Conservation (phyloP, 2,113 vertebrate genomes). For the Ceuthmochares aereus region DNA sequence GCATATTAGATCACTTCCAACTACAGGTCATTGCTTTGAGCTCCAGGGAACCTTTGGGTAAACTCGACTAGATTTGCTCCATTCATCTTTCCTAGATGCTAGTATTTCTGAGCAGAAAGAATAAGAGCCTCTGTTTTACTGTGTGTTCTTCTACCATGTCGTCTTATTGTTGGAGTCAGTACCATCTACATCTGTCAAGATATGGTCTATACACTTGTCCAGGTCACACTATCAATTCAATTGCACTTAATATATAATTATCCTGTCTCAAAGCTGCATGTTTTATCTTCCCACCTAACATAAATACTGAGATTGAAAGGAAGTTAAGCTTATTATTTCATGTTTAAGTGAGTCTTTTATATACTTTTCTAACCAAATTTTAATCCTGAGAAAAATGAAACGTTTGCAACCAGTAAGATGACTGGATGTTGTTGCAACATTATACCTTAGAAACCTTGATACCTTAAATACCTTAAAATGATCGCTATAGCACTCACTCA, state of each 20-base stretch:
- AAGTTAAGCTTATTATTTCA: background rate
- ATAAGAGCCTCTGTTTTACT: background rate
- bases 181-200: background rate
- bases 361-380: background rate
- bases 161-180: background rate
- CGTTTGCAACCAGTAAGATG: background rate
- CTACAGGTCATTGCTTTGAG: background rate
- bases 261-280: background rate
- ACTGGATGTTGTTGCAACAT: background rate
- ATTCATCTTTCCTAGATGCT: background rate
- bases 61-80: background rate
- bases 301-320: background rate
- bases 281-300: background rate
- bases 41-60: background rate
- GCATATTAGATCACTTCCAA: background rate
- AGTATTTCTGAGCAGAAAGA: background rate
- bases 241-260: background rate
- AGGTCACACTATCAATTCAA: background rate
- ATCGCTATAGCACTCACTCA: background rate
- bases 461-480: background rate
- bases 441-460: too few relatives aligned
- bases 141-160: background rate
- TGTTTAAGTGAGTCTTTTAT: background rate
- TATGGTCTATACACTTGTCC: background rate
- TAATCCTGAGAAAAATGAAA: background rate